Percentiles rank a stretch among this genome's conserved stretches.
Evolutionary conservation across 2,888 invertebrate genomes (phyloP).

Genomic region (Julus scanicus): DNA sequence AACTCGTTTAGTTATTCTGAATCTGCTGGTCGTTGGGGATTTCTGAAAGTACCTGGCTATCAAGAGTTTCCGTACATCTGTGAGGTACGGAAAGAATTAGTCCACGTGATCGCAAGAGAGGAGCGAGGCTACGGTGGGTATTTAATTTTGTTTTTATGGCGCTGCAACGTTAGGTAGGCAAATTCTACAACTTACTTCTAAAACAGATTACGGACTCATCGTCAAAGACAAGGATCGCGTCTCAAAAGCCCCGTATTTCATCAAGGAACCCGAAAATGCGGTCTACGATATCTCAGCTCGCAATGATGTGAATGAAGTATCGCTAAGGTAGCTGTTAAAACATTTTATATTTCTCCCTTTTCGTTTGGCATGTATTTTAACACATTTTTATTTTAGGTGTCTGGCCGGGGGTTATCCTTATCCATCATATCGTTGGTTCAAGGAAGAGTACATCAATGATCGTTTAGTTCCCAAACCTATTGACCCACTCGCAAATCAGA

Average conservation of each 20-base stretch:
- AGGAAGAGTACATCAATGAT: slow-evolving; percentile 86
- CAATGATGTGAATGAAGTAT: slow-evolving; percentile 78
- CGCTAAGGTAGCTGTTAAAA: slow-evolving; percentile 73
- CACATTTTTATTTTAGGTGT: slow-evolving; percentile 65
- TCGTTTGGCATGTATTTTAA: slow-evolving; percentile 54
- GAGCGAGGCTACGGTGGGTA: slow-evolving; percentile 58
- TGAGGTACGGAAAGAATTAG: slow-evolving; percentile 82
- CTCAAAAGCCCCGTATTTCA: slow-evolving; percentile 89
- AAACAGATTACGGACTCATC: slow-evolving; percentile 85
- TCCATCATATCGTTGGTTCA: slow-evolving; percentile 89
- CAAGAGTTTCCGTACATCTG: slow-evolving; percentile 86
- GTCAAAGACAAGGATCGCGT: slow-evolving; percentile 82
- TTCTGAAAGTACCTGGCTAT: slow-evolving; percentile 81
- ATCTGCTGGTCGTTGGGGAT: slow-evolving; percentile 82
- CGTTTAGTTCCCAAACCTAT: slow-evolving; percentile 78
- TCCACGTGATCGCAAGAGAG: slow-evolving; percentile 72
- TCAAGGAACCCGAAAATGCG: slow-evolving; percentile 83
- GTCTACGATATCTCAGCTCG: slow-evolving; percentile 84
- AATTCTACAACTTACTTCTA: neutral
- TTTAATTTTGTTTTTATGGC: neutral
- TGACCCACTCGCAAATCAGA: slow-evolving; percentile 78
- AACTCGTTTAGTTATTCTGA: slow-evolving; percentile 63
- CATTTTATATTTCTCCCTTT: neutral
- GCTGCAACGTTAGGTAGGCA: neutral
- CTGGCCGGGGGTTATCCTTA: slow-evolving; percentile 80